Conservation (phyloP, 2,888 invertebrate genomes). For the Laothoe populi region DNA sequence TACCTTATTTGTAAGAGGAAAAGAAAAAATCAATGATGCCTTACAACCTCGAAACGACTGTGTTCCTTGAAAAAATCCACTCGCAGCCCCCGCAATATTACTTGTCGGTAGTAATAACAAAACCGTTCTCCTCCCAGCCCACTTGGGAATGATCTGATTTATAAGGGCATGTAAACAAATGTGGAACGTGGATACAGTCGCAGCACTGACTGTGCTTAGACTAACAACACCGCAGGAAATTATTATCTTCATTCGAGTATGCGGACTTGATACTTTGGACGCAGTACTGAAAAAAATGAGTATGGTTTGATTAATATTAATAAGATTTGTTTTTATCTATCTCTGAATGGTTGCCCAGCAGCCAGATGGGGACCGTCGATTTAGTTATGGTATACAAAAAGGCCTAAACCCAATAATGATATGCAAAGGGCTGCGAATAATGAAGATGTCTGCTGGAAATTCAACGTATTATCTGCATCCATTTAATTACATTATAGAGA, state of each 20-base stretch:
- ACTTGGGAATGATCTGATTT: constrained; percentile 33
- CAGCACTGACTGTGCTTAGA: constrained; percentile 44
- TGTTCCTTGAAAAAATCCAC: background rate
- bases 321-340: background rate
- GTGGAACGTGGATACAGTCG: constrained; percentile 26
- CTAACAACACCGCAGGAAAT: constrained; percentile 53
- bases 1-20: background rate
- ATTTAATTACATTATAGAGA: too few relatives aligned
- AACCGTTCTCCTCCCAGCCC: constrained; percentile 19
- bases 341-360: too few relatives aligned
- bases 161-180: constrained; percentile 30
- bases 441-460: too few relatives aligned
- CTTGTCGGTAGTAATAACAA: constrained; percentile 27
- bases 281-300: constrained; percentile 24
- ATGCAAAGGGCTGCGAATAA: too few relatives aligned
- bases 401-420: too few relatives aligned
- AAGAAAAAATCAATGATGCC: background rate
- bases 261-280: constrained; percentile 21
- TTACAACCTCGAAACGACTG: background rate
- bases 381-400: too few relatives aligned
- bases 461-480: too few relatives aligned
- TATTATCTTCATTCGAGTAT: constrained; percentile 51
- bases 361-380: too few relatives aligned
- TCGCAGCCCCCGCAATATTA: constrained; percentile 13
- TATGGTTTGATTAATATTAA: background rate